Percentiles rank a stretch among this genome's conserved stretches.
phyloP scores from a whole-genome alignment of 2,113 vertebrate species.

The Dromaius novaehollandiae region DNA sequence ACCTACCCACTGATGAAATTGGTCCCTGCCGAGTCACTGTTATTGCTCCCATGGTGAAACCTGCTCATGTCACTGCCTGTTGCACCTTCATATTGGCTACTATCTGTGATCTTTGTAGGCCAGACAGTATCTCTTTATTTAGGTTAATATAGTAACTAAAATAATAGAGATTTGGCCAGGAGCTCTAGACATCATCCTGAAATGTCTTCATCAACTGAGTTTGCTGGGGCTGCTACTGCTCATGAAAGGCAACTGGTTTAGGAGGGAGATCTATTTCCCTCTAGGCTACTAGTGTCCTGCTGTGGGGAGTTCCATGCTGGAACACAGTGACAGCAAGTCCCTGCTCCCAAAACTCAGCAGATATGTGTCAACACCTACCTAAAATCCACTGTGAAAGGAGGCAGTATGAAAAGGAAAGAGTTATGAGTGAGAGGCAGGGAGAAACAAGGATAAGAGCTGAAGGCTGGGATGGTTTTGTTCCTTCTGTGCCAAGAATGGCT shows the following conservation, averaged over 20 bases:
- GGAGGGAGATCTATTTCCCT: neutral
- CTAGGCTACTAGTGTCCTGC: neutral
- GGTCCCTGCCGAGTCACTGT: neutral
- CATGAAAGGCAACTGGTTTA: neutral
- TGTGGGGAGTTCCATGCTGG: neutral
- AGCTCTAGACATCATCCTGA: neutral
- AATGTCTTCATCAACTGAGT: neutral
- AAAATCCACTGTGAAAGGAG: neutral
- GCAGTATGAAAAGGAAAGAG: neutral
- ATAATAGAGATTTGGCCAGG: neutral
- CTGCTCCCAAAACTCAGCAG: neutral
- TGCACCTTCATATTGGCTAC: neutral
- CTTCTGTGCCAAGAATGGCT: neutral
- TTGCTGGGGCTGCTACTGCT: neutral
- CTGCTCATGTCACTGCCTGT: neutral
- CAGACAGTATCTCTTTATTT: neutral
- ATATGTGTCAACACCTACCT: too few species aligned
- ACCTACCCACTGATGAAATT: neutral
- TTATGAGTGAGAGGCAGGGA: neutral
- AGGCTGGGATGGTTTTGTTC: neutral
- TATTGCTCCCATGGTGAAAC: neutral
- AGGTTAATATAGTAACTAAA: neutral
- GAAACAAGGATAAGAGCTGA: neutral
- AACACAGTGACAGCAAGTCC: neutral
- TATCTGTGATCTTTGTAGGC: neutral